Evolutionary conservation across 2,888 invertebrate species (phyloP).

Genomic region (Bombyx huttoni): DNA sequence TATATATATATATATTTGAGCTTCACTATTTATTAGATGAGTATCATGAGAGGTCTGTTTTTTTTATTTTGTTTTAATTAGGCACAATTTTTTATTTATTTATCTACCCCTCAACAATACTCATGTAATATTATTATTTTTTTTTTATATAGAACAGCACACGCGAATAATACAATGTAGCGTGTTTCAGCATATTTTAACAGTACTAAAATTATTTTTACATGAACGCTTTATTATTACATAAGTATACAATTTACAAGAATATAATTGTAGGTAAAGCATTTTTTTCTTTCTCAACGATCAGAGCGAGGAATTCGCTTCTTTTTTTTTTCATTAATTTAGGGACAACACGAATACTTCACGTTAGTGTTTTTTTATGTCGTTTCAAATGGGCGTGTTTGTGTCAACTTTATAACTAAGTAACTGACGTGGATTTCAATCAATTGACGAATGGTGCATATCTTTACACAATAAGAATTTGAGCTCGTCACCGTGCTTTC

Average conservation of each 20-base stretch:
- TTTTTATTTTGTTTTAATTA: conserved; percentile 33
- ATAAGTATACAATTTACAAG: conserved; percentile 64
- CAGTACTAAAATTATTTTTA: conserved; percentile 53
- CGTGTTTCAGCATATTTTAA: conserved; percentile 50
- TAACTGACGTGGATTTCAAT: conserved; percentile 62
- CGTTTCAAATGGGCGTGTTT: conserved; percentile 47
- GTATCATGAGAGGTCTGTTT: conserved; percentile 32
- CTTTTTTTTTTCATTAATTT: conserved; percentile 8
- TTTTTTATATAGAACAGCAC: conserved; percentile 7
- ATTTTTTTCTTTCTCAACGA: conserved; percentile 55
- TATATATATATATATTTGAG: conserved; percentile 54
- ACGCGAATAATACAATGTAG: neutral
- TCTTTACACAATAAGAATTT: neutral
- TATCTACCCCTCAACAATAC: conserved; percentile 12
- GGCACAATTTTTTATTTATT: conserved; percentile 58
- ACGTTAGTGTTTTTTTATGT: conserved; percentile 23
- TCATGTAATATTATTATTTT: neutral
- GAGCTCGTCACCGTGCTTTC: neutral
- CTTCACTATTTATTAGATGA: conserved; percentile 56
- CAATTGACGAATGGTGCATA: conserved; percentile 55
- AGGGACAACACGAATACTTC: conserved; percentile 59
- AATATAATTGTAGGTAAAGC: conserved; percentile 71
- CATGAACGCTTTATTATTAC: conserved; percentile 47
- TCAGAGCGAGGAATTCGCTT: conserved; percentile 49
- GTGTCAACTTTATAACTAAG: conserved; percentile 38